Base-by-base conservation (phyloP, 2,888 invertebrate genomes). In the Globia sparganii region DNA sequence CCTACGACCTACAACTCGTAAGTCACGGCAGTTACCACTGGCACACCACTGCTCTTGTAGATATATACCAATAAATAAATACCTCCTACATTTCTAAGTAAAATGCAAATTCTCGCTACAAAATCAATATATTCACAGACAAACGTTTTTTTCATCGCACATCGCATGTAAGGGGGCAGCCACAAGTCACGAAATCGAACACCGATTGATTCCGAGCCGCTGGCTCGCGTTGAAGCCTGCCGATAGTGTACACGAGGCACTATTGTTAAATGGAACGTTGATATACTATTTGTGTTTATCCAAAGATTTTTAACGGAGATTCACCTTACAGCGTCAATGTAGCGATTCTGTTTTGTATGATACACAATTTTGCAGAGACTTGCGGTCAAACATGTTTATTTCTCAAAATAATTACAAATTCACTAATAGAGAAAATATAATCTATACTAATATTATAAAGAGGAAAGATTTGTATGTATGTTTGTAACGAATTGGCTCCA, bases 201-300 rank as follows among this genome's bases (percentile, higher is more conserved):
- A 69, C 18, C 8, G 72, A 80, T 58, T 62, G 68, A 69, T 83
- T 82, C 75, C 75, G 25, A 72, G 15, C 25, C 75, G 15, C 53
- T 75, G 72, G 61, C 21, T 58, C 31, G 65, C 25, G 31, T 31
- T 15, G 53, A 46, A 83, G 34, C 53, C 46, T 18, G 0, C 13
- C 2, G 40, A 73, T 37, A 65, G 64, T 34, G 31, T 56, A 61
- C 18, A 69, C 40, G 4, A 31, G 11, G 13, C 40, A 43, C 40
- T 46, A 65, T 46, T 21, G 40, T 25, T 9, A 49, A 58, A 76
- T 62, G 28, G 31, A 77, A 40, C 13, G 6, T 1, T 6, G 13
- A 0, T 59, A 2, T 49, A 66, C 1, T 28, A n/a, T 58, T 58
- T 72, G 13, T 68, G 25, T 31, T 25, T 15, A 67, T 2, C 13